Evolutionary conservation across 2,113 vertebrate genomes (phyloP).

Genomic region (Caranx ignobilis): DNA sequence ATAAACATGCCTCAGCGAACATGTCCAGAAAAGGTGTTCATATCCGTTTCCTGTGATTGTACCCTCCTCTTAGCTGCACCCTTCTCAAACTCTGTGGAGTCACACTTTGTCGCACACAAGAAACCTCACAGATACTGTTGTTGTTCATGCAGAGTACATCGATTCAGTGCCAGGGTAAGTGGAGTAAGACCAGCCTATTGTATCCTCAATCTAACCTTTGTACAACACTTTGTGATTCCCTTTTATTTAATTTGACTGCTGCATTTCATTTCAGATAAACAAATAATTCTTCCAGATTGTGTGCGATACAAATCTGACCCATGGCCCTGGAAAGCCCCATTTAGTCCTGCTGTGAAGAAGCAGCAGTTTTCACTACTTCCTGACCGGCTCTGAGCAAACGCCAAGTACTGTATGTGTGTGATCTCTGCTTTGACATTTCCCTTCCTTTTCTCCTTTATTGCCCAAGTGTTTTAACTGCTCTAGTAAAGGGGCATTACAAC

Average conservation of each 20-base stretch:
- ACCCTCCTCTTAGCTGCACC: too few relatives aligned
- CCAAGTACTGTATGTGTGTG: slow-evolving; percentile 69
- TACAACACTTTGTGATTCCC: slow-evolving; percentile 44
- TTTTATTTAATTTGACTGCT: slow-evolving; percentile 41
- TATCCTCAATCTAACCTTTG: slow-evolving; percentile 21
- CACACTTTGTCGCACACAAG: background rate
- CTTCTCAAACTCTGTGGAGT: background rate
- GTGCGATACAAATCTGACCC: slow-evolving; percentile 39
- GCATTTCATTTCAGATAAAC: slow-evolving; percentile 48
- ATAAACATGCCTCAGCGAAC: too few relatives aligned
- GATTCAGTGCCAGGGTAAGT: background rate
- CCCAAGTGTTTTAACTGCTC: slow-evolving; percentile 68
- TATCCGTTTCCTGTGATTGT: too few relatives aligned
- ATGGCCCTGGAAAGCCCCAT: slow-evolving; percentile 57
- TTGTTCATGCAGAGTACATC: background rate
- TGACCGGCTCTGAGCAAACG: slow-evolving; percentile 41
- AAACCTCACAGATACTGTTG: background rate
- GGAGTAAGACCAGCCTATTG: background rate
- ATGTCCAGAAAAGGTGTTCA: too few relatives aligned
- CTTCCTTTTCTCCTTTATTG: slow-evolving; percentile 68
- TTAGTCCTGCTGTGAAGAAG: slow-evolving; percentile 42
- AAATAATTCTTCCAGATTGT: slow-evolving; percentile 34
- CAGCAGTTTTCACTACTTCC: slow-evolving; percentile 70
- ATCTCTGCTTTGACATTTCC: slow-evolving; percentile 69
- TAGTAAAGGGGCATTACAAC: slow-evolving; percentile 77